A percentile compares a stretch with the other conserved stretches of the same genome.
phyloP scores from a whole-genome alignment of 2,797 vertebrate species.

The Myotis myotis region DNA sequence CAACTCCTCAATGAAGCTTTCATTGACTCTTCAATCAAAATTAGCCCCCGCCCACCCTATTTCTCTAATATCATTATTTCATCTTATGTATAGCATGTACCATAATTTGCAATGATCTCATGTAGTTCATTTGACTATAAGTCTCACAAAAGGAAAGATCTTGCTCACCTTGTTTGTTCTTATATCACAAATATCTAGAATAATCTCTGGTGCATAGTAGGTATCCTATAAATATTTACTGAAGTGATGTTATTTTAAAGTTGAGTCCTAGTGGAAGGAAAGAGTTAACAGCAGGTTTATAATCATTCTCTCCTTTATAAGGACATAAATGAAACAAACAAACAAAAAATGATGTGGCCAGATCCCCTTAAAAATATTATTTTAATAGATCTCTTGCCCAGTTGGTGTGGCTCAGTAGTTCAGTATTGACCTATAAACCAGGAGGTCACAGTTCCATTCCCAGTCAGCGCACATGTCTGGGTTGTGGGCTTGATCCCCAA shows the following conservation, averaged over 20 bases:
- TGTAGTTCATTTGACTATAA: background rate
- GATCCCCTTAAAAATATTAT: conserved; percentile 2
- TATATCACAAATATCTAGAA: background rate
- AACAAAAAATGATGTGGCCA: background rate
- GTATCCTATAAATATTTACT: background rate
- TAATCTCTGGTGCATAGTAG: background rate
- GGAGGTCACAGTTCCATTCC: too few relatives aligned
- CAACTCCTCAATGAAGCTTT: background rate
- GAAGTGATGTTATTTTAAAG: background rate
- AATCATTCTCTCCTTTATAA: background rate
- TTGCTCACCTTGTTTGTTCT: background rate
- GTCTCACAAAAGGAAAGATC: background rate
- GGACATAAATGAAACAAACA: background rate
- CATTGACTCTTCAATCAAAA: background rate
- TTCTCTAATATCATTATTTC: background rate
- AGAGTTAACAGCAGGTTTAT: background rate
- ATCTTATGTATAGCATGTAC: background rate
- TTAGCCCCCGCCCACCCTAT: background rate
- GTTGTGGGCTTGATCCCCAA: too few relatives aligned
- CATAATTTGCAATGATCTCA: background rate
- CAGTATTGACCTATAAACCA: too few relatives aligned
- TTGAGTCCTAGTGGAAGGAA: background rate
- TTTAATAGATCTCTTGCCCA: background rate
- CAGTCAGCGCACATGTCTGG: too few relatives aligned
- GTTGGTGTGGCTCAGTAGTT: too few relatives aligned